Base-by-base conservation (phyloP, 2,797 vertebrate species). In the Myoxocephalus aenaeus region DNA sequence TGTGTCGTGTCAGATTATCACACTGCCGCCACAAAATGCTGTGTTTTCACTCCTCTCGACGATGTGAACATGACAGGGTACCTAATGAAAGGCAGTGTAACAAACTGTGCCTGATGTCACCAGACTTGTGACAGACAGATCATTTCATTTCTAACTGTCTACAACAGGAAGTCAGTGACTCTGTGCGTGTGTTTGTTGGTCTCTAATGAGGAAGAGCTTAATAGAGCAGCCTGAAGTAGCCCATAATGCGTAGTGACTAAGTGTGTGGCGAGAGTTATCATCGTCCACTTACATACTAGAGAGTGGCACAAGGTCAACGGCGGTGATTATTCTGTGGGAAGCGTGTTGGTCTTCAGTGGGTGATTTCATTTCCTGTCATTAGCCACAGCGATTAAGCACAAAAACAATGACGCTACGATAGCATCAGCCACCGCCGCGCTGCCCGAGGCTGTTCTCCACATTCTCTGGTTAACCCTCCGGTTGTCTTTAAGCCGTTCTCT, bases 291-390 rank as follows among this genome's bases (percentile, higher is more conserved):
- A 78, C 66, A 83, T 74, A 77, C 75, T 70, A 38, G 69, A 77
- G 69, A 86, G 84, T 87, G 76, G 53, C 86, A 80, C 81, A 89
- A 92, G 93, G 92, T 93, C 91, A 93, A 89, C 90, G 84, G 79
- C 78, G 10, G 84, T 88, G 91, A 91, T 93, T 92, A 91, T 86
- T 85, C 86, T 79, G 86, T 65, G 84, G 89, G 85, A 87, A 84
- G 87, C 56, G 57, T 65, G 72, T 71, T 80, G 85, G 83, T 84
- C 81, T 92, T 89, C 83, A 84, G 83, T 70, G 83, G 87, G 70
- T 90, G 89, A 92, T 91, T 92, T 91, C 83, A 91, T 91, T 91
- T 92, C 88, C 87, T 75, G 85, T 88, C 90, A 92, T 94, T 92
- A 94, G 92, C 90, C 81, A 89, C 90, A 87, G 89, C 76, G 82